These are phyloP conservation scores for Prosapia bicincta DNA, from an alignment of 2,888 invertebrate genomes.

Conservation along the genomic window DNA sequence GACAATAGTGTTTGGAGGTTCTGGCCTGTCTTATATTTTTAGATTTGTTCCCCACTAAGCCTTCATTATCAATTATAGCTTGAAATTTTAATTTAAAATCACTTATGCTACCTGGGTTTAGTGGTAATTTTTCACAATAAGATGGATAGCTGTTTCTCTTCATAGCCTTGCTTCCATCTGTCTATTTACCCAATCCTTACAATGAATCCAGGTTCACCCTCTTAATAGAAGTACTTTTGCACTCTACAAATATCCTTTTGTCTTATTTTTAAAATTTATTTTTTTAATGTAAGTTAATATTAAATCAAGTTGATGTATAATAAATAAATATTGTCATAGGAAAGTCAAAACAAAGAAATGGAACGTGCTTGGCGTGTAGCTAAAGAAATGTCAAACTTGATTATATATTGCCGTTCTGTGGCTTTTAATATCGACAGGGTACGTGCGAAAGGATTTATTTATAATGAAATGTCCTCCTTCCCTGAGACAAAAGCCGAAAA, in stretches of 20 bases:
- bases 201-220: slow-evolving; percentile 5
- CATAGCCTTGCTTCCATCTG: slow-evolving; percentile 9
- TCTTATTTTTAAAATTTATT: no score
- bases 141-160: not conserved
- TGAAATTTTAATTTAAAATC: slow-evolving; percentile 15
- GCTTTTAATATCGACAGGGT: slow-evolving; percentile 73
- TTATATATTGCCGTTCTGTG: slow-evolving; percentile 91
- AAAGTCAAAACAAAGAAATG: slow-evolving; percentile 76
- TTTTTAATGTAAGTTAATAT: no score
- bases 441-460: slow-evolving; percentile 67
- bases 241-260: no score
- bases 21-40: slow-evolving; percentile 2
- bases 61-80: slow-evolving; percentile 10
- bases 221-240: no score
- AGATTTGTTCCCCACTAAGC: slow-evolving; percentile 8
- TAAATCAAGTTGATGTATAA: no score
- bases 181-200: slow-evolving; percentile 15
- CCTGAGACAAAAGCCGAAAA: slow-evolving; percentile 95
- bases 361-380: slow-evolving; percentile 90
- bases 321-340: slow-evolving; percentile 51
- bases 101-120: not conserved
- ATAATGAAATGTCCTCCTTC: slow-evolving; percentile 96
- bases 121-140: slow-evolving; percentile 2
- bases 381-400: slow-evolving; percentile 94
- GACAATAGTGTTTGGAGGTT: not conserved